Conservation (phyloP, 2,113 vertebrate species). For the Girardinichthys multiradiatus region DNA sequence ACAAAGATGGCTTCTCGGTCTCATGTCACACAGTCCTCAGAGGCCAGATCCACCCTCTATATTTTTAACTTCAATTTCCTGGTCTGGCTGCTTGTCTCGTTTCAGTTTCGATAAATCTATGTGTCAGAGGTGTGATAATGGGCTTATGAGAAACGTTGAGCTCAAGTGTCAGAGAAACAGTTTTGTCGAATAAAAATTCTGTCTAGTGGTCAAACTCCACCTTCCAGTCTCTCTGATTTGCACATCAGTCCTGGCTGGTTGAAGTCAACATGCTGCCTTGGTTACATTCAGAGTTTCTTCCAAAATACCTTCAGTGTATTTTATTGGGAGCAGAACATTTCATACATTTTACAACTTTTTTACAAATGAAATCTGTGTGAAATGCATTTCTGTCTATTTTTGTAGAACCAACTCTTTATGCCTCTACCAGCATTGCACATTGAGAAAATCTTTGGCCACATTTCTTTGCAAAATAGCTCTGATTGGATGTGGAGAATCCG, state of each 20-base stretch:
- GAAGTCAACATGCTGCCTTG: conserved; percentile 54
- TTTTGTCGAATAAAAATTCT: conserved; percentile 38
- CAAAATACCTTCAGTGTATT: too few relatives aligned
- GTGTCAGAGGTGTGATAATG: conserved; percentile 60
- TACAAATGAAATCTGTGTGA: too few relatives aligned
- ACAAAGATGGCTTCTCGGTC: conserved; percentile 44
- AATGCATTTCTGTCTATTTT: too few relatives aligned
- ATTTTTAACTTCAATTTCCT: conserved; percentile 59
- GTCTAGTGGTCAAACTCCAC: conserved; percentile 16
- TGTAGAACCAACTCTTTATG: too few relatives aligned
- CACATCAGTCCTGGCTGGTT: conserved; percentile 41
- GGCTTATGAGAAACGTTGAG: conserved; percentile 39
- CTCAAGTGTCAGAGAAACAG: conserved; percentile 34
- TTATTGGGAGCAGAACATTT: too few relatives aligned
- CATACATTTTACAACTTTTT: too few relatives aligned
- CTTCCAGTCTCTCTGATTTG: conserved; percentile 30
- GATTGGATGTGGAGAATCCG: too few relatives aligned
- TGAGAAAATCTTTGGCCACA: too few relatives aligned
- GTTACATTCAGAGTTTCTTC: conserved; percentile 7
- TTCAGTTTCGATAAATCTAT: conserved; percentile 58
- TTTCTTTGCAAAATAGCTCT: too few relatives aligned
- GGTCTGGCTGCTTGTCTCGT: conserved; percentile 43
- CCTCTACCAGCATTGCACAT: too few relatives aligned
- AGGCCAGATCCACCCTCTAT: conserved; percentile 8
- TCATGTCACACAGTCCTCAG: conserved; percentile 41